A percentile compares a stretch with the other conserved stretches of the same genome.
phyloP scores from a whole-genome alignment of 2,797 vertebrate genomes.

The Megalops cyprinoides region DNA sequence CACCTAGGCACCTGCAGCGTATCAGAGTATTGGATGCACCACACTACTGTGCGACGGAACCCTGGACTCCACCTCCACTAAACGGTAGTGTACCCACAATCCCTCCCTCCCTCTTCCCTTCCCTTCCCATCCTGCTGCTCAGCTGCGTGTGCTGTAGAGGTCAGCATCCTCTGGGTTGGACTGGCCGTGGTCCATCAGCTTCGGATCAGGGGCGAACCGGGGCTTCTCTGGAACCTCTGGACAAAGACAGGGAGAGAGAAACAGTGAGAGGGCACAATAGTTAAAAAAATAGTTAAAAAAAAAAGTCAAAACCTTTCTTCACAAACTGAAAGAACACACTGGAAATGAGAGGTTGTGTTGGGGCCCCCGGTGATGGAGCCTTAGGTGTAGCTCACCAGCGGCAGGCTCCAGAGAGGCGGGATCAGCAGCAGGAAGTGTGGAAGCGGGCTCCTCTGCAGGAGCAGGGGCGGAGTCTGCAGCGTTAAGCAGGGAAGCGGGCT shows the following conservation, averaged over 20 bases:
- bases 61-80: too few species aligned
- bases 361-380: neutral
- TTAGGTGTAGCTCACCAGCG: neutral
- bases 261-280: slow-evolving; percentile 29
- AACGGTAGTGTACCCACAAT: neutral
- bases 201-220: slow-evolving; percentile 67
- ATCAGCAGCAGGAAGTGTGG: neutral
- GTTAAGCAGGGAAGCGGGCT: neutral
- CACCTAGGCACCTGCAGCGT: neutral
- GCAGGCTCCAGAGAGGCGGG: neutral
- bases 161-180: slow-evolving; percentile 77
- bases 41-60: neutral
- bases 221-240: slow-evolving; percentile 56
- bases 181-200: slow-evolving; percentile 74
- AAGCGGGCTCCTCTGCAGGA: neutral
- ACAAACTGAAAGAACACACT: neutral
- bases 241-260: neutral
- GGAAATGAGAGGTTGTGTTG: neutral
- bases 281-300: neutral
- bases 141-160: slow-evolving; percentile 80
- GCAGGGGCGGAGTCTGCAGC: neutral
- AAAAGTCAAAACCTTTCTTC: neutral
- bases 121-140: slow-evolving; percentile 34
- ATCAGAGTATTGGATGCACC: neutral
- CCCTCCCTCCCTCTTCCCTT: neutral